Evolutionary conservation across 2,888 invertebrate species (phyloP), one percentile per base, ranked within the genome.

Genomic region (Amphipoea oculea): DNA sequence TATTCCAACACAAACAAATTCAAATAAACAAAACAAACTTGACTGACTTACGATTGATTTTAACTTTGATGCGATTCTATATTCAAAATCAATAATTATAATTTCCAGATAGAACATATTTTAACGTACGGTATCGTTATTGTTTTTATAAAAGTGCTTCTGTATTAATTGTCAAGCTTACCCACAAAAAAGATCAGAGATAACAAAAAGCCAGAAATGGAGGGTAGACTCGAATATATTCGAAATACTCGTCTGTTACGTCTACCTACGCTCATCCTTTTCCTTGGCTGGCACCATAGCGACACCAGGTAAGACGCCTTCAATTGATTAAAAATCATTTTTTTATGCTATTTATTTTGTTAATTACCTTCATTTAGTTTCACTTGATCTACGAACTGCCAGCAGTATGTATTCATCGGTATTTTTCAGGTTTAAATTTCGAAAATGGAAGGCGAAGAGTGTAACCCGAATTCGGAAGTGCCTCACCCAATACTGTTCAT

Each of bases 301-400:
- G 81, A 86, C 94, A 94, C 93, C 92, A 92, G 95, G 96, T 95
- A 93, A 95, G 95, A 93, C 85, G 86, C 87, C 90, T 92, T 90
- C 90, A 89, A 89, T 84, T 80, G 85, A 68, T 70, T 86, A 87
- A 89, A 86, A 86, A 86, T 69, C 51, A 67, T 78, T 89, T 89
- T 62, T 86, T 86, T 87, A 78, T 87, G 2, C 6, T 80, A 78
- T 84, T 84, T 85, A 88, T 91, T 91, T 92, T 91, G 89, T 92
- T 80, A 89, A 90, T 91, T 94, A 93, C 92, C 92, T 92, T 89
- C 91, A 93, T 90, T 92, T 92, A 73, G 76, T 78, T 71, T 71
- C 63, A 74, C 51, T 75, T 83, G 79, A 86, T 63, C 75, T 65
- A 87, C 78, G 67, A 66, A 73, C 67, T 29, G 40, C 36, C 57